Base-by-base conservation (phyloP, 2,113 vertebrate genomes). In the Petrocephalus zakoni region DNA sequence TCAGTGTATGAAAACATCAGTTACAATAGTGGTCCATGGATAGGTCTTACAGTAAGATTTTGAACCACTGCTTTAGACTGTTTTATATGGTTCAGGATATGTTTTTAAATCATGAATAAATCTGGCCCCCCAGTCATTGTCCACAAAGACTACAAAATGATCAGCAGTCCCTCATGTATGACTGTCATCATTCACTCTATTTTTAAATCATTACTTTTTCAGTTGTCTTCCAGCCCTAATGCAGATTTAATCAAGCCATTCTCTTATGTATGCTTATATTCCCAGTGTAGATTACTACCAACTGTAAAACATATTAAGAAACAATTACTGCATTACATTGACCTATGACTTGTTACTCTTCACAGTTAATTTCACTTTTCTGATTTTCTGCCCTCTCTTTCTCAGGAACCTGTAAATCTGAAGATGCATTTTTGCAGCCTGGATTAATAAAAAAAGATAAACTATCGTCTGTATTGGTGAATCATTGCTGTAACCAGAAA, bases 321-420 rank as follows among this genome's bases (percentile, higher is more conserved):
- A 11, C 58, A 64, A 25, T 64, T n/a, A n/a, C n/a, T 64, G 5
- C 25, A 34, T 11, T 75, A 17, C 29, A 15, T 75, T 37, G 25
- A 53, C n/a, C 13, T 55, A 13, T 52, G 15, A 53, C 22, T 85
- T 85, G 49, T 55, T 53, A 29, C 47, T 85, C 2, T 53, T 4
- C 2, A n/a, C n/a, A 19, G 5, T 22, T 37, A 85, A 29, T 85
- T 52, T 25, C 15, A 22, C 9, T 10, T 15, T 19, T 58, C 85
- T 61, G 21, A 25, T 64, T 58, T 61, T 83, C 46, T 83, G 81
- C 5, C 34, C 21, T 64, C n/a, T 51, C 2, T 42, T 64, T 55
- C 49, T n/a, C 55, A 87, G 86, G 86, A 87, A 64, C 56, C 53
- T 87, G 34, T 87, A 47, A 87, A 87, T 46, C 85, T 21, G 86